Evolutionary conservation across 2,888 invertebrate genomes (phyloP).

Genomic region (Pollenia labialis): DNA sequence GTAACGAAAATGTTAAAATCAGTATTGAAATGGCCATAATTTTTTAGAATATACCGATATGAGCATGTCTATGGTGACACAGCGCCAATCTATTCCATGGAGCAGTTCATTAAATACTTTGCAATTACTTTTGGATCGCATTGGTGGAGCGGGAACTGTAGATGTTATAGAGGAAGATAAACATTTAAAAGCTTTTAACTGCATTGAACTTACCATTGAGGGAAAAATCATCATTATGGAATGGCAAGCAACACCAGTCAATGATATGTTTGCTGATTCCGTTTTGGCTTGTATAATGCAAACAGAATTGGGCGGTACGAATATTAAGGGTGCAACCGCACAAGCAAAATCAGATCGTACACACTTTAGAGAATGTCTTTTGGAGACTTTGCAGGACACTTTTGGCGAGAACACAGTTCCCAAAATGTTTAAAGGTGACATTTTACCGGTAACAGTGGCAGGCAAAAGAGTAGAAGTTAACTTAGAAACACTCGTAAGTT

Average conservation of each 20-base stretch:
- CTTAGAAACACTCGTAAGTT: conserved; percentile 87
- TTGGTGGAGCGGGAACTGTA: conserved; percentile 88
- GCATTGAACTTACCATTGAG: conserved; percentile 92
- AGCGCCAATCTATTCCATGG: conserved; percentile 96
- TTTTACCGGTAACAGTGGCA: conserved; percentile 93
- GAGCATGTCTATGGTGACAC: conserved; percentile 95
- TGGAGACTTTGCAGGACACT: conserved; percentile 90
- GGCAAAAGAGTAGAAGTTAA: conserved; percentile 94
- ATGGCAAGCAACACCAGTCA: conserved; percentile 97
- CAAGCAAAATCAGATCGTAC: conserved; percentile 92
- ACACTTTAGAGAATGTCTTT: conserved; percentile 91
- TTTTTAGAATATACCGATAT: conserved; percentile 94
- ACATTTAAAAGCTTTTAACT: conserved; percentile 91
- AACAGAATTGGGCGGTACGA: conserved; percentile 89
- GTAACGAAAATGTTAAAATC: conserved; percentile 79
- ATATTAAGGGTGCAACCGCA: conserved; percentile 86
- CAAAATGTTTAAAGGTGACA: conserved; percentile 96
- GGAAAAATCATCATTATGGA: conserved; percentile 93
- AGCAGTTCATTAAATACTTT: conserved; percentile 87
- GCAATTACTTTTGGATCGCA: conserved; percentile 90
- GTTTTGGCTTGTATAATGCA: conserved; percentile 94
- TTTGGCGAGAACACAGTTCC: conserved; percentile 97
- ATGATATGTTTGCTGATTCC: conserved; percentile 99
- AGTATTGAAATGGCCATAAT: not conserved
- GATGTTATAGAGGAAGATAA: conserved; percentile 89